Base-by-base conservation (phyloP, 2,113 vertebrate genomes). In the Microtus ochrogaster region DNA sequence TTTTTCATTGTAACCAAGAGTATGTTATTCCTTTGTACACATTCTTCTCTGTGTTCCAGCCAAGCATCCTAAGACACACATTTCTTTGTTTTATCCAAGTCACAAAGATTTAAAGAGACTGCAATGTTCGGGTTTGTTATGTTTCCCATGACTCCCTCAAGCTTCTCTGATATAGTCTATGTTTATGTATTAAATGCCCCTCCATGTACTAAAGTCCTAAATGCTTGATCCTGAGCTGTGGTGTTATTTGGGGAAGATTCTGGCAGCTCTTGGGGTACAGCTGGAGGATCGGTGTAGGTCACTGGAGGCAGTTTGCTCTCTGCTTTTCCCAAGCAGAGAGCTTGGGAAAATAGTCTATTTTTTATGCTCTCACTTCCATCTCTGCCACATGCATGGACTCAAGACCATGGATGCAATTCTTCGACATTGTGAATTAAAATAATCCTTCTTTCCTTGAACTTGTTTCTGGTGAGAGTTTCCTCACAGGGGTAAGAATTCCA, bases 21-120 rank as follows among this genome's bases (percentile, higher is more conserved):
- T 92, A 14, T 84, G 66, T 90, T 84, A 61, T 76, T 76, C 58
- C 74, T 91, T 94, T 77, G 24, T 2, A 61, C 5, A 49, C 2
- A 19, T 30, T 92, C 36, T 78, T 86, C 41, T 74, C 73, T 13
- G 26, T 89, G 41, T 49, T 17, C 8, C 4, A 52, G 47, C 13
- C 82, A 74, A 33, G 30, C 88, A 49, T 89, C 47, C 81, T 94
- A 82, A 78, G 17, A 92, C 30, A 63, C 33, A 30, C 39, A 5
- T 92, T 90, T 96, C 70, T 97, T 94, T 22, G 68, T 13, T 22
- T 47, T 93, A 28, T 41, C 36, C 72, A 3, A 84, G 30, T 78
- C 65, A 76, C 65, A 65, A 41, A 66, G 73, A 36, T 93, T 94
- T 94, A 82, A 33, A 68, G 58, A 78, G 14, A 47, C 28, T 28